Percentiles rank a stretch among this genome's conserved stretches.
phyloP scores from a whole-genome alignment of 2,113 vertebrate genomes.

The Oophaga pumilio region DNA sequence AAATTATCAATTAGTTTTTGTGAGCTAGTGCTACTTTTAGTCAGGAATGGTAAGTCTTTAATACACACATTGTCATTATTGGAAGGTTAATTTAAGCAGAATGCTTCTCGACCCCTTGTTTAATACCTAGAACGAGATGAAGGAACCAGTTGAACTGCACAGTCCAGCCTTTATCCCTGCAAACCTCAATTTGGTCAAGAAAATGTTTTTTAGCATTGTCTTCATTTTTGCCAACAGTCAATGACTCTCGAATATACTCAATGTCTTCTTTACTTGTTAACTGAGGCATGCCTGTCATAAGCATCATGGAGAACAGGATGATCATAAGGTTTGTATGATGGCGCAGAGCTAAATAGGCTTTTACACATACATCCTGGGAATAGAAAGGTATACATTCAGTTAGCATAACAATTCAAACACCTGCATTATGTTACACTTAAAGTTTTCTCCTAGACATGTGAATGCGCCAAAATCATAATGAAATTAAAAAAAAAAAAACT shows the following conservation, averaged over 20 bases:
- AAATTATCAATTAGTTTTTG: neutral
- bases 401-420: neutral
- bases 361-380: conserved; percentile 86
- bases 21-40: neutral
- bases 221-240: conserved; percentile 89
- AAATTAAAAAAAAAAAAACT: too few relatives aligned
- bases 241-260: conserved; percentile 92
- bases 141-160: conserved; percentile 99
- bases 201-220: conserved; percentile 94
- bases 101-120: conserved; percentile 94
- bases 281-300: conserved; percentile 99
- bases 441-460: neutral
- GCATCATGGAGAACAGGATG: conserved; percentile 99
- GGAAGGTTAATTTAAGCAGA: conserved; percentile 74
- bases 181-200: conserved; percentile 97
- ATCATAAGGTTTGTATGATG: conserved; percentile 97
- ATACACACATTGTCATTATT: neutral
- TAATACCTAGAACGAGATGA: conserved; percentile 95
- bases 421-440: neutral
- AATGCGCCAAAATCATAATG: neutral
- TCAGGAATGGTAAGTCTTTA: neutral
- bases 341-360: conserved; percentile 92
- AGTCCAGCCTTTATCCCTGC: conserved; percentile 97
- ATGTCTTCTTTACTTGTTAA: conserved; percentile 97
- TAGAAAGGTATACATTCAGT: neutral